Evolutionary conservation across 2,888 invertebrate species (phyloP).

Genomic region (Tubiluchus corallicola): DNA sequence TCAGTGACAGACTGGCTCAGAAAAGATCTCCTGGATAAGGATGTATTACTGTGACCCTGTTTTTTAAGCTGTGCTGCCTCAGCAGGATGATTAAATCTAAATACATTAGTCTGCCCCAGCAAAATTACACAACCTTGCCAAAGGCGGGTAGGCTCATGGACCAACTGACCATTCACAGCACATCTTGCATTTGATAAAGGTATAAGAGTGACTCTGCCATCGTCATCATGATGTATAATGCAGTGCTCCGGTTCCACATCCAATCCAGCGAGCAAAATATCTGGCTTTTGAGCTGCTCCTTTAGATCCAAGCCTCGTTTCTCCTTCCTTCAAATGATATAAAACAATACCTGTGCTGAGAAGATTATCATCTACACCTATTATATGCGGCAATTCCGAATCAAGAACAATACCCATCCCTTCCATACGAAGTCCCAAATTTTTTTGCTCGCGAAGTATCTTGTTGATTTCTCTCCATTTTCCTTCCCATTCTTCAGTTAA

Average conservation of each 20-base stretch:
- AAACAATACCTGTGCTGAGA: slow-evolving; percentile 69
- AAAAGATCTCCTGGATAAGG: slow-evolving; percentile 48
- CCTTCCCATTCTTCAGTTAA: slow-evolving; percentile 80
- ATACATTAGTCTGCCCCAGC: slow-evolving; percentile 57
- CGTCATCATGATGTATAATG: slow-evolving; percentile 42
- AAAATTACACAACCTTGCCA: slow-evolving; percentile 59
- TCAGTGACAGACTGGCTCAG: slow-evolving; percentile 64
- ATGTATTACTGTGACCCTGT: slow-evolving; percentile 41
- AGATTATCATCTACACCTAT: slow-evolving; percentile 78
- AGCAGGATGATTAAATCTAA: slow-evolving; percentile 72
- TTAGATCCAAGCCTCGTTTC: slow-evolving; percentile 65
- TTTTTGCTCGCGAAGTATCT: slow-evolving; percentile 48
- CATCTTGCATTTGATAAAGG: slow-evolving; percentile 54
- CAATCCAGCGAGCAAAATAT: slow-evolving; percentile 54
- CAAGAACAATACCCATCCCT: slow-evolving; percentile 58
- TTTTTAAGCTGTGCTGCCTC: slow-evolving; percentile 65
- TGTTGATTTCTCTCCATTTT: slow-evolving; percentile 62
- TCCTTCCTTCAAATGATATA: slow-evolving; percentile 76
- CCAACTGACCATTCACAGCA: slow-evolving; percentile 59
- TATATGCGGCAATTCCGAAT: slow-evolving; percentile 76
- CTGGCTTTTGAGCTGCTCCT: slow-evolving; percentile 44
- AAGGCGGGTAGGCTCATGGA: slow-evolving; percentile 55
- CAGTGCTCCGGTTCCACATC: slow-evolving; percentile 63
- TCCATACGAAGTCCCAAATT: slow-evolving; percentile 68
- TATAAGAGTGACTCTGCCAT: slow-evolving; percentile 51